Conservation (phyloP, 1,140 invertebrate species). For the Gerris buenoi region DNA sequence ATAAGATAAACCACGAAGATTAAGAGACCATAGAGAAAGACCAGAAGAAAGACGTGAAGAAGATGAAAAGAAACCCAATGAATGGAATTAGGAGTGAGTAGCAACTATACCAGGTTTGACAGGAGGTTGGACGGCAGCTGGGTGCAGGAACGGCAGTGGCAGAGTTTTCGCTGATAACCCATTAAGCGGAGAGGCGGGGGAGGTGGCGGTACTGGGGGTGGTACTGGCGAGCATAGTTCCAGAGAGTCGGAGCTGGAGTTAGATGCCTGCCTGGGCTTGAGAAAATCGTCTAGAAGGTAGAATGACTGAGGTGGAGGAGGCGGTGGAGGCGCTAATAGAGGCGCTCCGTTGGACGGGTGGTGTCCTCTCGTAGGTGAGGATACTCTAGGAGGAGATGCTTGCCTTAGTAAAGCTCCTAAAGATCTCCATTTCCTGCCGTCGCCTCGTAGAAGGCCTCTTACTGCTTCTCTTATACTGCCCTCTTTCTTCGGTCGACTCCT, state of each 20-base stretch:
- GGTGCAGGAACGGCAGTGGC: not conserved
- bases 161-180: not conserved
- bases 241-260: not conserved
- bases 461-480: not conserved
- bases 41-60: not conserved
- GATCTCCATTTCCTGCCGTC: not conserved
- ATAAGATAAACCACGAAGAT: too few relatives aligned
- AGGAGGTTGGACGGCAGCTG: not conserved
- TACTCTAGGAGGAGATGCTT: not conserved
- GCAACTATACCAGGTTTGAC: not conserved
- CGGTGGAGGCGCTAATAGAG: not conserved
- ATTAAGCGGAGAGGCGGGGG: not conserved
- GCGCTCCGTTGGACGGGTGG: not conserved
- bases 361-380: not conserved
- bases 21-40: not conserved
- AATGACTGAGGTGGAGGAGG: slow-evolving; percentile 6
- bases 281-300: slow-evolving; percentile 12
- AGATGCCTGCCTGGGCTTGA: not conserved
- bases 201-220: not conserved
- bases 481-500: not conserved
- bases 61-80: not conserved
- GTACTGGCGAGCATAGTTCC: not conserved
- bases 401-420: not conserved
- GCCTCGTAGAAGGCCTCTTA: not conserved
- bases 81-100: not conserved